Evolutionary conservation across 2,113 vertebrate species (phyloP).

Genomic region (Pseudorhombus dupliciocellatus): DNA sequence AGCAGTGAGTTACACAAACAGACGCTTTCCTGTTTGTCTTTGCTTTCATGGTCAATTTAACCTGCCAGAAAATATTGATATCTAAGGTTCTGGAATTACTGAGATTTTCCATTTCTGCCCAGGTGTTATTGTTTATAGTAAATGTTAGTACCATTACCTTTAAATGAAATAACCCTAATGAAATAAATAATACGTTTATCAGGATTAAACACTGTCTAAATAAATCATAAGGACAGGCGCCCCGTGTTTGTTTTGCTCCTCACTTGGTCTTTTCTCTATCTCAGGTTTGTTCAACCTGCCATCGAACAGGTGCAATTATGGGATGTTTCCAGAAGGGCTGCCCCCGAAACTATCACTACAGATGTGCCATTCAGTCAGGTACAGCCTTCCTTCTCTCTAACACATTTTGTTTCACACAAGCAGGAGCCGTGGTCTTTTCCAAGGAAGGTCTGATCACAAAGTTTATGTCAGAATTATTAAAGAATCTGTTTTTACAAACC

Average conservation of each 20-base stretch:
- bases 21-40: not conserved
- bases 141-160: not conserved
- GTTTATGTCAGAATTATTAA: not conserved
- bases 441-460: not conserved
- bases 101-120: not conserved
- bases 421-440: not conserved
- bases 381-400: not conserved
- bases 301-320: slow-evolving; percentile 75
- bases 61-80: no score
- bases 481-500: no score
- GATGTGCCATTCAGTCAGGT: slow-evolving; percentile 80
- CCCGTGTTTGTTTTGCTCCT: not conserved
- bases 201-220: no score
- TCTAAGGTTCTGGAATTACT: not conserved
- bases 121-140: not conserved
- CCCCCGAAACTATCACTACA: slow-evolving; percentile 77
- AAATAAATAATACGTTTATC: no score
- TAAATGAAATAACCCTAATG: no score
- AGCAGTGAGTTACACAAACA: slow-evolving; percentile 68
- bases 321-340: slow-evolving; percentile 83
- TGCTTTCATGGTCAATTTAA: not conserved
- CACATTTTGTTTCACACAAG: not conserved
- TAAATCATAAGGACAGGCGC: not conserved
- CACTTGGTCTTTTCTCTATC: not conserved
- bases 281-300: slow-evolving; percentile 77